phyloP scores from a whole-genome alignment of 2,113 vertebrate species.

The Rattus rattus region DNA sequence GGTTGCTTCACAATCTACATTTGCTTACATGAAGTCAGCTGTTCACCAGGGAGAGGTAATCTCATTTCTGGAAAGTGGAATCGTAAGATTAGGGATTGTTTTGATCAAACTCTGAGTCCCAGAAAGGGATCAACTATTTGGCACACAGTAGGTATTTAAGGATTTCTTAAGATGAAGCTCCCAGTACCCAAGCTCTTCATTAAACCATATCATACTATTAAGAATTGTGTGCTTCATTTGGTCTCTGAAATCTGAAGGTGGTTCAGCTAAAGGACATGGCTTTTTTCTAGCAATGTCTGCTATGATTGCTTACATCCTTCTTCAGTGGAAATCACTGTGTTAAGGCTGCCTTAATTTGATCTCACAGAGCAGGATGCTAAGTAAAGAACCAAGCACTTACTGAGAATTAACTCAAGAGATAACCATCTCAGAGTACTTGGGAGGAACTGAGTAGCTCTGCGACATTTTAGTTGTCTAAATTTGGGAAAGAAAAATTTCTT shows the following conservation, averaged over 20 bases:
- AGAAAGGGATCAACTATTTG: conserved; percentile 6
- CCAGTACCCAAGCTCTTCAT: not conserved
- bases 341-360: not conserved
- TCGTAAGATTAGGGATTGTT: not conserved
- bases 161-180: conserved; percentile 17
- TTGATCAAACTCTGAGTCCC: not conserved
- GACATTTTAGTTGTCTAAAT: not conserved
- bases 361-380: not conserved
- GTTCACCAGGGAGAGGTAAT: not conserved
- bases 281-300: not conserved
- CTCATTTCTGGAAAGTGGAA: not conserved
- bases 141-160: not conserved
- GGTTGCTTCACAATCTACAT: not conserved
- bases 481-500: not conserved
- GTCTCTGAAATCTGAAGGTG: not conserved
- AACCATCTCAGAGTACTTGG: not conserved
- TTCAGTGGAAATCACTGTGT: not conserved
- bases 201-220: not conserved
- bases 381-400: not conserved
- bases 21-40: not conserved
- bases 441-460: not conserved
- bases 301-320: not conserved
- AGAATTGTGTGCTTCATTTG: not conserved
- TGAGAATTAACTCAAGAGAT: not conserved
- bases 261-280: not conserved